Evolutionary conservation across 1,140 invertebrate genomes (phyloP), one percentile per base, ranked within the genome.

Genomic region (Bombus fervidus): DNA sequence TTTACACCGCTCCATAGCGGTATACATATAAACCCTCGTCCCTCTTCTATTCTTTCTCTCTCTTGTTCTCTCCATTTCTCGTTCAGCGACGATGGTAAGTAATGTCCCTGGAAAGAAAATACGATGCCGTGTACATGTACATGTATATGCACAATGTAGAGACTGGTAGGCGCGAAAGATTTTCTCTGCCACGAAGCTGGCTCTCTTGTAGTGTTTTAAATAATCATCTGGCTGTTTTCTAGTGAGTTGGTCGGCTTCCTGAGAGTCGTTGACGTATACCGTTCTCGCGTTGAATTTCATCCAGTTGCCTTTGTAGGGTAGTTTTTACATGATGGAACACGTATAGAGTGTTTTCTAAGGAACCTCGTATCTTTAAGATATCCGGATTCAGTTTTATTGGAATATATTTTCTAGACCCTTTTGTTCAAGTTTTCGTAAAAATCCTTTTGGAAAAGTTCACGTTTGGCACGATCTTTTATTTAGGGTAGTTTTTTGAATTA

Each of bases 1-100:
- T 89, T 89, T 89, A 86, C 88, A 79, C 85, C 80, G 84, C 80
- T 83, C 83, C 87, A 72, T 80, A 81, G 57, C 71, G 88, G 72
- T 83, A 85, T 86, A 53, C 47, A 53, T 53, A 89, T 89, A 89
- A 89, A 89, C 72, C 81, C 75, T 22, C 47, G 13, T 41, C 37
- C 59, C 80, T 22, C 25, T 31, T 34, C 47, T 31, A 22, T 41
- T 57, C 18, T 4, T 41, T 34, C n/a, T 72, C 69, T 69, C 34
- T 57, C 31, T 34, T 37, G 2, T 39, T 41, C 39, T 71, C 28
- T 59, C 22, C 85, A 31, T 74, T 43, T 31, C 41, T 76, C 47
- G 75, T 62, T 78, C 79, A 31, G 53, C 66, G 62, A 80, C 68
- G 83, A 71, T 68, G 69, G 78, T 72, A 76, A 86, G 80, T 80